These are phyloP conservation scores for Pluvialis apricaria DNA, from an alignment of 2,113 vertebrate genomes.

Conservation along the genomic window DNA sequence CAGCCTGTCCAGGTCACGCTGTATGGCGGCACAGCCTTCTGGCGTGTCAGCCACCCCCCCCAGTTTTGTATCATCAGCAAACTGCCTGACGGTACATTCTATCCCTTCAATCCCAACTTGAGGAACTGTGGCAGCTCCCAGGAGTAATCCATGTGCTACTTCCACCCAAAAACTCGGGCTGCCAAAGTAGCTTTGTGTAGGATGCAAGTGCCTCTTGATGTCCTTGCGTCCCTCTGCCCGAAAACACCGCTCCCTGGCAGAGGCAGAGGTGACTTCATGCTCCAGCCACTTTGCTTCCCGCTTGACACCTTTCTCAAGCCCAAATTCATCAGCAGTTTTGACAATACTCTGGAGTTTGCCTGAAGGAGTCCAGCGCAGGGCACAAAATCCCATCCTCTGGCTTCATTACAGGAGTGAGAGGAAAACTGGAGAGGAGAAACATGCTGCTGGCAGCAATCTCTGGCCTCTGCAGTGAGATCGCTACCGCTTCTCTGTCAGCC, in stretches of 20 bases:
- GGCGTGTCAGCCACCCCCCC: no score
- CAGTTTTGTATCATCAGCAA: no score
- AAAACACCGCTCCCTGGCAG: neutral
- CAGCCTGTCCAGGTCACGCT: no score
- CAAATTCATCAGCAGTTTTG: neutral
- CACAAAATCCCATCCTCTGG: neutral
- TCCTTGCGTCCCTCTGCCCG: neutral
- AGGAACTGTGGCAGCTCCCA: neutral
- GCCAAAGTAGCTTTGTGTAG: neutral
- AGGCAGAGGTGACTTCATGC: neutral
- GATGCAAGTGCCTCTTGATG: neutral
- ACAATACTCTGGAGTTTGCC: neutral
- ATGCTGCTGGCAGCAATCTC: neutral
- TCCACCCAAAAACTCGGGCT: neutral
- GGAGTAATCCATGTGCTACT: neutral
- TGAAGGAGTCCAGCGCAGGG: neutral
- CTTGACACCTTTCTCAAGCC: neutral
- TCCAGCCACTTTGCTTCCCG: neutral
- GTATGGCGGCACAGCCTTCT: no score
- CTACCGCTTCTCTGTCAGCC: neutral
- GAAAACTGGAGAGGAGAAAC: neutral
- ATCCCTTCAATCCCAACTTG: rapidly evolving
- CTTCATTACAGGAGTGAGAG: neutral
- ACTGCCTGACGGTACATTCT: no score
- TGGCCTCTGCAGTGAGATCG: neutral